phyloP scores from a whole-genome alignment of 2,888 invertebrate species.

The Halictus ligatus region DNA sequence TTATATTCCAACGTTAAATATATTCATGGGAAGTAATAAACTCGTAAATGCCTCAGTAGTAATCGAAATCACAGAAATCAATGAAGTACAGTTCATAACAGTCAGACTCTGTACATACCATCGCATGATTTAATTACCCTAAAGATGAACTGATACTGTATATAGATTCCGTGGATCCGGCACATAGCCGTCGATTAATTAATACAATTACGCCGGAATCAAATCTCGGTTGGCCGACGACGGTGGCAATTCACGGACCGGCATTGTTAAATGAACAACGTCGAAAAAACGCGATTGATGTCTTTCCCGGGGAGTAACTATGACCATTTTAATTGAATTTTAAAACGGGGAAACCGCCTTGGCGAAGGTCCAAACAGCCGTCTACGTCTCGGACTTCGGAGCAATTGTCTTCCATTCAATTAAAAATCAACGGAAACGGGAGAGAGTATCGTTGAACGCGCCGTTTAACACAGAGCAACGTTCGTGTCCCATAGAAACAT shows the following conservation, averaged over 20 bases:
- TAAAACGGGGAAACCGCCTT: constrained; percentile 49
- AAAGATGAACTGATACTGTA: constrained; percentile 7
- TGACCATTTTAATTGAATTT: constrained; percentile 61
- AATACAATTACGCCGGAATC: constrained; percentile 32
- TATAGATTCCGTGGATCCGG: constrained; percentile 30
- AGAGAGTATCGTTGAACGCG: constrained; percentile 47
- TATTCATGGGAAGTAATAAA: background rate
- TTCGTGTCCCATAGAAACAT: background rate
- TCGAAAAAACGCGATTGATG: constrained; percentile 31
- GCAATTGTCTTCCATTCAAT: constrained; percentile 60
- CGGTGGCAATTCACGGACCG: constrained; percentile 36
- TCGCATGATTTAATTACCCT: constrained; percentile 35
- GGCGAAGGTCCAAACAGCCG: constrained; percentile 57
- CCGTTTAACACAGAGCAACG: constrained; percentile 46
- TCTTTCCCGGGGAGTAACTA: constrained; percentile 24
- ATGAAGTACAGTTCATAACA: background rate
- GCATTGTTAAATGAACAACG: constrained; percentile 45
- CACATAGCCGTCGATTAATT: constrained; percentile 40
- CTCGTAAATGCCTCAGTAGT: background rate
- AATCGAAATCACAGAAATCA: background rate
- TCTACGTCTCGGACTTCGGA: constrained; percentile 47
- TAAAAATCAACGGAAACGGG: constrained; percentile 59
- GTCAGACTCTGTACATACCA: background rate
- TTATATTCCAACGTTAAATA: background rate
- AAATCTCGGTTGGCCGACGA: constrained; percentile 38